A percentile compares a stretch with the other conserved stretches of the same genome.
phyloP scores from a whole-genome alignment of 2,888 invertebrate species.

The Hydroisotoma schaefferi region DNA sequence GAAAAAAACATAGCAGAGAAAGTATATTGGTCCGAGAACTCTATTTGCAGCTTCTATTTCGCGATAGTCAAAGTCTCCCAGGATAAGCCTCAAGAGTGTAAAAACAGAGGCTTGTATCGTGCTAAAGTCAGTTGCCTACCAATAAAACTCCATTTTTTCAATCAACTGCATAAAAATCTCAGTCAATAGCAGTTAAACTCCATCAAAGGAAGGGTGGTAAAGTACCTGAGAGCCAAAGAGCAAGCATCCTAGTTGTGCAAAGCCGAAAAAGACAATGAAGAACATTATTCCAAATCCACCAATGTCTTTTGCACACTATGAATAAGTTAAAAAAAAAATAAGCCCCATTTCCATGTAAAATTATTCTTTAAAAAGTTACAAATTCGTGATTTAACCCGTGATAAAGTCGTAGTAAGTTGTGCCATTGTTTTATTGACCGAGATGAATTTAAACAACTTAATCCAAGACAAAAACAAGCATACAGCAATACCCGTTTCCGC shows the following conservation, averaged over 20 bases:
- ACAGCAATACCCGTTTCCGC: too few species aligned
- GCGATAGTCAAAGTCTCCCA: constrained; percentile 72
- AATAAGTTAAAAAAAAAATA: too few species aligned
- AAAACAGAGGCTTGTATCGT: constrained; percentile 62
- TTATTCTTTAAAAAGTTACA: too few species aligned
- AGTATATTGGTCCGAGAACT: constrained; percentile 69
- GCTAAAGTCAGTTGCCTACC: constrained; percentile 59
- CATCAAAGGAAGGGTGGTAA: too few species aligned
- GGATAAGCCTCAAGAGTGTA: constrained; percentile 68
- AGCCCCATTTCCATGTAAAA: too few species aligned
- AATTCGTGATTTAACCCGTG: too few species aligned
- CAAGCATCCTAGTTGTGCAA: constrained; percentile 68
- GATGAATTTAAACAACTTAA: constrained; percentile 73
- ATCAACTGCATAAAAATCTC: constrained; percentile 11
- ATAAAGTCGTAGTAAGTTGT: constrained; percentile 67
- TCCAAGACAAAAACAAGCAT: constrained; percentile 68
- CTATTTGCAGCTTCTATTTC: constrained; percentile 65
- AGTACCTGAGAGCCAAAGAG: constrained; percentile 70
- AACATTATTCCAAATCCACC: constrained; percentile 72
- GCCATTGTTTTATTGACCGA: constrained; percentile 72
- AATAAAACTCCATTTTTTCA: background rate
- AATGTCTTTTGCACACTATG: constrained; percentile 65
- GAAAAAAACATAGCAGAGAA: constrained; percentile 70
- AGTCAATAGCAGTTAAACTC: too few species aligned
- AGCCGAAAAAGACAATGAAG: constrained; percentile 71